Evolutionary conservation across 2,113 vertebrate genomes (phyloP).

Genomic region (Ardeotis arabs): DNA sequence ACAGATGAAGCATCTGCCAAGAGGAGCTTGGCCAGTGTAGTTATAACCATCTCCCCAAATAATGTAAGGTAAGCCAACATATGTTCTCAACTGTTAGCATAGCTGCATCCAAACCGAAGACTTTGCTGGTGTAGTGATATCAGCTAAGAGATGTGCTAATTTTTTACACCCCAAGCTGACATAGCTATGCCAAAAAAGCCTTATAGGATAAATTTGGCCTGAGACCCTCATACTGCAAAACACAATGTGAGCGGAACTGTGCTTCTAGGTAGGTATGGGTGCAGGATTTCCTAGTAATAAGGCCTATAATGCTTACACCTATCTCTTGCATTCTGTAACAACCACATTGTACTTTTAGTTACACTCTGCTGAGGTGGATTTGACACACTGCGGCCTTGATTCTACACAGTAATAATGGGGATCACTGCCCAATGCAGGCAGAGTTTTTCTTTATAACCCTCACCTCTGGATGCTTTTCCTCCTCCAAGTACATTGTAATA

Average conservation of each 20-base stretch:
- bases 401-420: not conserved
- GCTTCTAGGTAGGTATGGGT: not conserved
- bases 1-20: constrained; percentile 35
- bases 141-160: not conserved
- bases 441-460: not conserved
- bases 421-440: not conserved
- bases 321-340: not conserved
- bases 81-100: constrained; percentile 16
- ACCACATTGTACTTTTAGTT: not conserved
- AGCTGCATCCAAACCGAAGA: constrained; percentile 5
- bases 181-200: not conserved
- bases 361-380: not conserved
- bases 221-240: not conserved
- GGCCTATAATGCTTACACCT: not conserved
- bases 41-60: not conserved
- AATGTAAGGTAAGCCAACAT: not conserved
- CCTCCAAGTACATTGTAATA: not conserved
- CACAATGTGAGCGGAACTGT: not conserved
- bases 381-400: not conserved
- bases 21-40: not conserved
- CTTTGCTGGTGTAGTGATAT: not conserved
- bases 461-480: not conserved
- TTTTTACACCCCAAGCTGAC: constrained; percentile 10
- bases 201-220: not conserved
- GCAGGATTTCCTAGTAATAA: not conserved